Percentiles rank a stretch among this genome's conserved stretches.
Conservation (phyloP, 2,888 invertebrate genomes). For the Digitonthophagus gazella region DNA sequence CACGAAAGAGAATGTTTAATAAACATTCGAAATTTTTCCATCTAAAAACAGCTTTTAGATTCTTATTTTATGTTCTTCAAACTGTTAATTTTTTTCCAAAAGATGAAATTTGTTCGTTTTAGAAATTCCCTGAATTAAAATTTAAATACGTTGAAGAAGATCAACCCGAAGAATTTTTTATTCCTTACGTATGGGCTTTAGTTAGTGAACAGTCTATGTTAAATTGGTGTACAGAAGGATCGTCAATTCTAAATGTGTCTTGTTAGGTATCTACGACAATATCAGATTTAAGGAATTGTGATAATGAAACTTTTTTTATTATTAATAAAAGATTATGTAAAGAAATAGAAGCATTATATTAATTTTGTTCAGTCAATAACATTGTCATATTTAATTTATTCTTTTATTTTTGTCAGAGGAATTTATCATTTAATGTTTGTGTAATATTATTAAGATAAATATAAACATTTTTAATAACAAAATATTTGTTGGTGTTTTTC, state of each 20-base stretch:
- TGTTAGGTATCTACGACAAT: conserved; percentile 34
- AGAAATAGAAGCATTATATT: conserved; percentile 13
- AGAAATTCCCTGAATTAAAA: conserved; percentile 98
- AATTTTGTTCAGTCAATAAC: conserved; percentile 13
- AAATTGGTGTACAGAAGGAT: conserved; percentile 44
- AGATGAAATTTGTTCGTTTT: conserved; percentile 23
- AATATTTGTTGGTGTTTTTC: too few relatives aligned
- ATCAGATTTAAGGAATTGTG: conserved; percentile 26
- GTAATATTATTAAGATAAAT: too few relatives aligned
- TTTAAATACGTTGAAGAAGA: conserved; percentile 99
- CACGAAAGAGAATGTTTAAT: too few relatives aligned
- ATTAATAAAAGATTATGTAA: conserved; percentile 17
- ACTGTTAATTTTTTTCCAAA: too few relatives aligned
- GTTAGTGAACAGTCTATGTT: conserved; percentile 58
- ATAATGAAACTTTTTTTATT: conserved; percentile 25
- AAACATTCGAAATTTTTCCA: too few relatives aligned
- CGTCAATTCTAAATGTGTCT: conserved; percentile 34
- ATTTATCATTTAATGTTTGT: too few relatives aligned
- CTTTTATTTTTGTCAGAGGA: too few relatives aligned
- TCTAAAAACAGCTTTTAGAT: background rate
- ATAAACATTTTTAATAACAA: too few relatives aligned
- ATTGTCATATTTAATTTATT: too few relatives aligned
- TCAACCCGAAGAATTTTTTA: conserved; percentile 97
- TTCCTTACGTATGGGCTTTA: conserved; percentile 97
- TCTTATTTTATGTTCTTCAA: background rate